phyloP scores from a whole-genome alignment of 2,113 vertebrate species.

The Lophius piscatorius region DNA sequence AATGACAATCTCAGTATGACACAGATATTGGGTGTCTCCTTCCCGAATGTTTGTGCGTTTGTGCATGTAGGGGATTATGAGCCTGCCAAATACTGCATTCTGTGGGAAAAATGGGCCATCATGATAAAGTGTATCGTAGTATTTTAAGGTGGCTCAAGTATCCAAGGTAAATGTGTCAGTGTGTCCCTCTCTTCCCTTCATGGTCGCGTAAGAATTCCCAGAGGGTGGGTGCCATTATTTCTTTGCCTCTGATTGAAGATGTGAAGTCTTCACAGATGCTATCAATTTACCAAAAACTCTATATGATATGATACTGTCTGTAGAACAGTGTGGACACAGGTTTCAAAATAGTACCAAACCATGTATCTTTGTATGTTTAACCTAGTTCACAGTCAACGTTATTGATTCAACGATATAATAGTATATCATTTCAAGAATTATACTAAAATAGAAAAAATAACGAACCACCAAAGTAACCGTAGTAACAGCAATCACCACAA shows the following conservation, averaged over 20 bases:
- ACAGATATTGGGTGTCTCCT: constrained; percentile 41
- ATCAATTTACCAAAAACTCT: too few relatives aligned
- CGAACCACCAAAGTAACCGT: too few relatives aligned
- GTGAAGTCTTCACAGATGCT: too few relatives aligned
- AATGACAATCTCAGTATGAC: constrained; percentile 48
- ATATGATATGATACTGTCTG: too few relatives aligned
- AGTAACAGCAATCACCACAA: too few relatives aligned
- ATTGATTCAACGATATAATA: too few relatives aligned
- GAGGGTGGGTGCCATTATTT: constrained; percentile 1
- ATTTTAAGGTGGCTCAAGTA: constrained; percentile 5
- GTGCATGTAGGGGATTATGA: not conserved
- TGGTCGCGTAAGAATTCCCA: not conserved
- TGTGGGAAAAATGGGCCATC: constrained; percentile 45
- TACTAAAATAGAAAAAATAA: too few relatives aligned
- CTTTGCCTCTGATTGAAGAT: constrained; percentile 19
- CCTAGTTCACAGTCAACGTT: too few relatives aligned
- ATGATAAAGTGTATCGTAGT: constrained; percentile 27
- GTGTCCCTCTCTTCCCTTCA: not conserved
- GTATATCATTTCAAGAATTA: too few relatives aligned
- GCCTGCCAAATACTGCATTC: constrained; percentile 21
- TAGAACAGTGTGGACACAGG: not conserved
- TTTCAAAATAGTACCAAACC: too few relatives aligned
- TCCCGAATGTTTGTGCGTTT: constrained; percentile 1
- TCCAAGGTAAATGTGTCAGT: not conserved
- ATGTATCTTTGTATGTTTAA: too few relatives aligned